These are phyloP conservation scores for Alentia gelatinosa DNA, from an alignment of 2,888 invertebrate species.

Conservation along the genomic window DNA sequence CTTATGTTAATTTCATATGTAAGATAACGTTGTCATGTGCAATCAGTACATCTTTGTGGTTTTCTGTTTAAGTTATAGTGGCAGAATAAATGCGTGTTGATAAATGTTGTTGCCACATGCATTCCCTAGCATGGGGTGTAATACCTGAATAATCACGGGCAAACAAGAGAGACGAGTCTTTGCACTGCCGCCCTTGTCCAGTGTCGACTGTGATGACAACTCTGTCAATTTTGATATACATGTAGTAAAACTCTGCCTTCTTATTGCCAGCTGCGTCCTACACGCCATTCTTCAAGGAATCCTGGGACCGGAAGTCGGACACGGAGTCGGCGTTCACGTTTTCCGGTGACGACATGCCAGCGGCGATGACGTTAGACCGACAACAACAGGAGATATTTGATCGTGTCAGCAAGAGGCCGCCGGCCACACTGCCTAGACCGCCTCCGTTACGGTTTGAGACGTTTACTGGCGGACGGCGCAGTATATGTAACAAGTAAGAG, in stretches of 20 bases:
- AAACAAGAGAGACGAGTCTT: too few species aligned
- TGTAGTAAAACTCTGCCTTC: neutral
- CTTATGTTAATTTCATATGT: too few species aligned
- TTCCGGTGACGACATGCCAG: constrained; percentile 70
- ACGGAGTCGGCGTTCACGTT: constrained; percentile 87
- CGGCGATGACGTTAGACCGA: constrained; percentile 64
- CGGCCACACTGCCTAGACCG: constrained; percentile 73
- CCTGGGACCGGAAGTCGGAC: constrained; percentile 96
- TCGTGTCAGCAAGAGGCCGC: constrained; percentile 69
- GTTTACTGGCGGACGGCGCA: neutral
- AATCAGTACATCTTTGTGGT: too few species aligned
- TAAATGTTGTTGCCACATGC: too few species aligned
- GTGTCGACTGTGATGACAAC: too few species aligned
- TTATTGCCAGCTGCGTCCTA: constrained; percentile 90
- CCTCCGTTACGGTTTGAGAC: constrained; percentile 58
- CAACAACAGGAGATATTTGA: constrained; percentile 36
- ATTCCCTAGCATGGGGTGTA: too few species aligned
- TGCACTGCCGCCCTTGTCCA: too few species aligned
- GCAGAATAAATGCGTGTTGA: too few species aligned
- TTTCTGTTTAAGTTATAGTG: too few species aligned
- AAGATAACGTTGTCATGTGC: too few species aligned
- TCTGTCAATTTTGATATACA: too few species aligned
- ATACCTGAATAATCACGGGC: too few species aligned
- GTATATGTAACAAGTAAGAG: constrained; percentile 56
- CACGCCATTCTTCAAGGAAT: constrained; percentile 96